Evolutionary conservation across 2,888 invertebrate species (phyloP).

Genomic region (Unio delphinus): DNA sequence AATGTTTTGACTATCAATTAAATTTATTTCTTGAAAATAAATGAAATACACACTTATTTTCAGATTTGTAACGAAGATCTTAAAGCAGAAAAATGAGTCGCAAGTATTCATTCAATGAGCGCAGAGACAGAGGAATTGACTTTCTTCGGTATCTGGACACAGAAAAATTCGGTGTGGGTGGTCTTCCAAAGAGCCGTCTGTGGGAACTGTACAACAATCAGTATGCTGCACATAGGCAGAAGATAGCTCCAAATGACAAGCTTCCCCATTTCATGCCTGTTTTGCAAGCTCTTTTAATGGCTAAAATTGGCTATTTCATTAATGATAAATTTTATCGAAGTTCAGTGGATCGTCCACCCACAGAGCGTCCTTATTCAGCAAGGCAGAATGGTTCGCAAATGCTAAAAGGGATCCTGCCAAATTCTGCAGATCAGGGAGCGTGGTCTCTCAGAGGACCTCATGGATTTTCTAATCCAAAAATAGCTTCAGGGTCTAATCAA

Average conservation of each 20-base stretch:
- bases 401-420: neutral
- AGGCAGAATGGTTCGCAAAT: slow-evolving; percentile 1
- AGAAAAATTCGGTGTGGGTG: slow-evolving; percentile 28
- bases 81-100: too few relatives aligned
- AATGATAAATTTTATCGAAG: slow-evolving; percentile 4
- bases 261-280: slow-evolving; percentile 21
- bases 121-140: slow-evolving; percentile 17
- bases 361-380: neutral
- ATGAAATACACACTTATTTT: too few relatives aligned
- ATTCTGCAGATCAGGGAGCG: too few relatives aligned
- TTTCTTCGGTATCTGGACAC: slow-evolving; percentile 34
- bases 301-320: slow-evolving; percentile 14
- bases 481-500: too few relatives aligned
- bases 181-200: slow-evolving; percentile 21
- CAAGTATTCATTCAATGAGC: too few relatives aligned
- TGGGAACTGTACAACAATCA: slow-evolving; percentile 24
- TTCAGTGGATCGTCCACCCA: slow-evolving; percentile 1
- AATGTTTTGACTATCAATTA: too few relatives aligned
- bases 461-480: too few relatives aligned
- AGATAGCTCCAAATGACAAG: slow-evolving; percentile 26
- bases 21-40: too few relatives aligned
- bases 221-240: slow-evolving; percentile 29
- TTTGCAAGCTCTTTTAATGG: slow-evolving; percentile 13
- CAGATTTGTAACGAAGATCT: too few relatives aligned
- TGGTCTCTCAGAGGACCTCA: too few relatives aligned